Evolutionary conservation across 2,797 vertebrate species (phyloP).

Genomic region (Spea hammondii): DNA sequence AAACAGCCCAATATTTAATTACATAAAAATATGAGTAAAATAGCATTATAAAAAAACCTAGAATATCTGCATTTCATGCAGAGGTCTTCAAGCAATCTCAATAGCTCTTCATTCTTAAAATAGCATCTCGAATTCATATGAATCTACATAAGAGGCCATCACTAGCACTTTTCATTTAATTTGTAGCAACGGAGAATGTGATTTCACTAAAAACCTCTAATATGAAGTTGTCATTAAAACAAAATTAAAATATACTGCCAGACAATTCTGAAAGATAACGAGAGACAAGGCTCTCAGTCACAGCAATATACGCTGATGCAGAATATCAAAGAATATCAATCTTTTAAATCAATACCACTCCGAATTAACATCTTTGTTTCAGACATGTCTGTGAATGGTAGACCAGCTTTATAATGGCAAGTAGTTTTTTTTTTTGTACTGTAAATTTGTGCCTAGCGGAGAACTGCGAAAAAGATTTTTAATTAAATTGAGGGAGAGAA

Average conservation of each 20-base stretch:
- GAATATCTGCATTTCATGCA: too few relatives aligned
- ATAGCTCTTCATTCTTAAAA: neutral
- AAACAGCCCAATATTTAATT: too few relatives aligned
- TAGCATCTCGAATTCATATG: neutral
- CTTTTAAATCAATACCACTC: neutral
- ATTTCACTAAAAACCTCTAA: neutral
- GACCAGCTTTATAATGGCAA: neutral
- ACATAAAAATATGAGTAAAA: too few relatives aligned
- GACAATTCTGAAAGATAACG: slow-evolving; percentile 3
- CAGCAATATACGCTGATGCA: neutral
- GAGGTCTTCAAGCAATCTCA: too few relatives aligned
- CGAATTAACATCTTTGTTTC: slow-evolving; percentile 1
- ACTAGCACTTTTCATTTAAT: neutral
- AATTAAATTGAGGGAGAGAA: slow-evolving; percentile 5
- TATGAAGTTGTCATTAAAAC: slow-evolving; percentile 1
- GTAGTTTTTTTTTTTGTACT: neutral
- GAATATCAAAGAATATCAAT: neutral
- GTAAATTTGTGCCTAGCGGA: neutral
- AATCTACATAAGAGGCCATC: neutral
- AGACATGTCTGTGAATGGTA: neutral
- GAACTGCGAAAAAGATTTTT: slow-evolving; percentile 21
- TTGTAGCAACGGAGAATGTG: neutral
- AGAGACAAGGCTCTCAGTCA: neutral
- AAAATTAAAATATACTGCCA: slow-evolving; percentile 3
- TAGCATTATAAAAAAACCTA: too few relatives aligned